Percentiles rank a stretch among this genome's conserved stretches.
Conservation (phyloP, 1,140 invertebrate species). For the Diuraphis noxia region DNA sequence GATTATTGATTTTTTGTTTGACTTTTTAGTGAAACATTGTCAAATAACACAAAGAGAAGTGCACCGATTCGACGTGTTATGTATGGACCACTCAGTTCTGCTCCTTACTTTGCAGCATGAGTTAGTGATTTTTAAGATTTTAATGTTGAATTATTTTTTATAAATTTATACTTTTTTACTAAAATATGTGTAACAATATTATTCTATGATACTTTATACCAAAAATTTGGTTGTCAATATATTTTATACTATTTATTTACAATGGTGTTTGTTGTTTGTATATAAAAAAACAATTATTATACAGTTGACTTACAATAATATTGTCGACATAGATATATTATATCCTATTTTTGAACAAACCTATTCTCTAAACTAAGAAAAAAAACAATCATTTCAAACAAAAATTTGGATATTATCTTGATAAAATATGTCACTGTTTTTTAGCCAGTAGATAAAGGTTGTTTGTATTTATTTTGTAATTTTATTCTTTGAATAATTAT, state of each 20-base stretch:
- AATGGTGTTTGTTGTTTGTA: background rate
- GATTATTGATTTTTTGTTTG: background rate
- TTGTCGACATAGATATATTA: background rate
- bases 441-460: too few relatives aligned
- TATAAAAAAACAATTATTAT: too few relatives aligned
- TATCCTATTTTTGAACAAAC: background rate
- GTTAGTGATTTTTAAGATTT: background rate
- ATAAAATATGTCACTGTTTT: too few relatives aligned
- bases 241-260: background rate
- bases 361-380: background rate
- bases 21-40: slow-evolving; percentile 16
- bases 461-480: too few relatives aligned
- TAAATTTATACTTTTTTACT: slow-evolving; percentile 31
- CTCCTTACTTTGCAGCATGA: slow-evolving; percentile 45
- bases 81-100: slow-evolving; percentile 33
- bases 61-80: slow-evolving; percentile 38
- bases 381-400: too few relatives aligned
- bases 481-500: too few relatives aligned
- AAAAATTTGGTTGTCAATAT: background rate
- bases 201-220: background rate
- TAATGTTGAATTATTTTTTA: slow-evolving; percentile 27
- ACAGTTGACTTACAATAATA: background rate
- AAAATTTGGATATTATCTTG: too few relatives aligned
- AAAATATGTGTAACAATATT: background rate
- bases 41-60: slow-evolving; percentile 39